Base-by-base conservation (phyloP, 2,113 vertebrate species). In the Clarias batrachus region DNA sequence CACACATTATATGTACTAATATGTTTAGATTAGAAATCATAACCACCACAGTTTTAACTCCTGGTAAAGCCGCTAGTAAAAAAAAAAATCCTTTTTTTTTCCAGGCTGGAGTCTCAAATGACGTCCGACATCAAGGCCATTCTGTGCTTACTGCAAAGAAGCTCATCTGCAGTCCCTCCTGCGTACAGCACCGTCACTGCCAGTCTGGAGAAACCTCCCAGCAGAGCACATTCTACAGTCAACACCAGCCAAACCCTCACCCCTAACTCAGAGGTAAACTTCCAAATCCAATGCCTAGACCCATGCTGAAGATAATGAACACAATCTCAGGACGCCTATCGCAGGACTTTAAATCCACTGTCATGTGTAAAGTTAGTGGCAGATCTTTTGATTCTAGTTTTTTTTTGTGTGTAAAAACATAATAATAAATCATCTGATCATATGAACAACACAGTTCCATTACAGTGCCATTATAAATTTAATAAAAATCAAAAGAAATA, bases 81-180 rank as follows among this genome's bases (percentile, higher is more conserved):
- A 48, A 48, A 48, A 48, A 48, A 48, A 48, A 48, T 48, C 6
- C 6, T 88, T 27, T 65, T 80, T 19, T 83, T 85, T 83, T 90
- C 84, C 86, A 99, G 98, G 93, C 94, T 99, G 88, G 98, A 99
- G 95, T 96, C 97, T 87, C 98, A 99, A 92, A 96, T 99, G 96
- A 96, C 97, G 59, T 93, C 97, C 81, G 98, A 99, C 59, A 98
- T 99, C 89, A 97, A 99, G 92, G 95, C 95, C 84, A 98, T 99
- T 90, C 94, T 99, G 88, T 97, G 97, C 92, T 94, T 99, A 85
- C 93, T 99, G 82, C 98, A 99, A 92, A 97, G 96, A 91, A 97
- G 98, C 93, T 93, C 95, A 2, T 89, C 96, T 0, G 92, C 95
- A 71, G 97, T 97, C n/a, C 98, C 98, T 8, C 98, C 98, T 12